Base-by-base conservation (phyloP, 2,888 invertebrate genomes). In the Platerodrilus igneus region DNA sequence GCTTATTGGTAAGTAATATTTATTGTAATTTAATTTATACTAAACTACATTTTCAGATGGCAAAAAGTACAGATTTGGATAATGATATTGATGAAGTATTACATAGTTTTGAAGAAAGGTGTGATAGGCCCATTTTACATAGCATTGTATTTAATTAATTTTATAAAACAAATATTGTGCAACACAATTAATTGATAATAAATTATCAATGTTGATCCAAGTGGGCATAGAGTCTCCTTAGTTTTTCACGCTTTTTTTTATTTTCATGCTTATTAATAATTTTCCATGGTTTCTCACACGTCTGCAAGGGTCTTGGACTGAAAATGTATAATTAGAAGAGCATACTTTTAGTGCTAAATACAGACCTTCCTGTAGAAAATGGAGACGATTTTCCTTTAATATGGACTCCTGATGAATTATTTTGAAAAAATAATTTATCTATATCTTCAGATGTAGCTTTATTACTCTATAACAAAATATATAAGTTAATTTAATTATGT, bases 81-180 rank as follows among this genome's bases (percentile, higher is more conserved):
- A 93, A 96, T 72, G 96, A 97, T 63, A 93, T 97, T 59, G 96
- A 97, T 71, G 93, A 96, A 73, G 74, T 97, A 36, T 73, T 97
- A 37, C 90, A 92, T 63, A 89, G 92, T 52, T 95, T 95, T 72
- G 97, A 97, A 72, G 79, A 82, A 32, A 87, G 88, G 68, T 85
- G 83, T 62, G 79, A 83, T 56, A 76, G 94, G 64, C 78, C 89
- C 45, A 83, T 97, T 59, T 75, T 97, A 49, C 96, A 97, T 67
- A 90, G 93, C 56, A 86, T 96, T 48, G 81, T 89, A 64, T 97
- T 96, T 74, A 95, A 95, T 74, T 95, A 72, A 84, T 19, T 2
- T 36, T 23, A 15, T 18, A 21, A 33, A 14, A 18, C 19, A 16
- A 13, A 27, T 33, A 47, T 35, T 34, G 23, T 32, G 27, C 27